Evolutionary conservation across 2,113 vertebrate species (phyloP).

Genomic region (Ailurus styani): DNA sequence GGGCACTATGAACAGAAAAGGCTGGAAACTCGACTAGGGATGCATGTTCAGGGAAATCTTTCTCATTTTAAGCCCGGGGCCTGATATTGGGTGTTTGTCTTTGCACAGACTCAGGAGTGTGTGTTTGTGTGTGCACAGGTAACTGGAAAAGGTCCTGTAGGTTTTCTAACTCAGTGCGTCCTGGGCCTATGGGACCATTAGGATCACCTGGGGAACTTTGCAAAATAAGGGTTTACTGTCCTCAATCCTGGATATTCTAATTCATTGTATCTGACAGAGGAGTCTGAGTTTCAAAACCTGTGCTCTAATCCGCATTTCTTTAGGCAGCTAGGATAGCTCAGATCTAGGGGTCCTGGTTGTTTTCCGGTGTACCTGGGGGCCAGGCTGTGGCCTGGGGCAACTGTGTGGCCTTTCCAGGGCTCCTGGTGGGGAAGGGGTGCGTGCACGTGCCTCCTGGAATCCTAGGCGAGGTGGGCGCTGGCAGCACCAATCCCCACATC

Average conservation of each 20-base stretch:
- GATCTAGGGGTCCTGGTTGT: not conserved
- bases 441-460: not conserved
- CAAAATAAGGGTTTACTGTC: not conserved
- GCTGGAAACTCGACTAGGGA: not conserved
- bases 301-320: not conserved
- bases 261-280: not conserved
- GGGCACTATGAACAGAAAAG: too few species aligned
- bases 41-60: not conserved
- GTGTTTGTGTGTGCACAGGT: not conserved
- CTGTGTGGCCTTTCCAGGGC: not conserved
- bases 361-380: not conserved
- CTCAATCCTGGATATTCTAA: not conserved
- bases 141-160: not conserved
- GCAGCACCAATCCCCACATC: rapidly evolving
- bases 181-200: not conserved
- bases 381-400: not conserved
- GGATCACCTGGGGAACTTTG: not conserved
- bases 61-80: not conserved
- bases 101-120: not conserved
- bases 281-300: not conserved
- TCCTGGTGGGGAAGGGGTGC: too few species aligned
- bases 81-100: not conserved
- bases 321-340: not conserved
- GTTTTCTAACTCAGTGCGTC: not conserved
- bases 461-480: not conserved